These are phyloP conservation scores for Ailurus styani DNA, from an alignment of 2,113 vertebrate species.

Conservation along the genomic window DNA sequence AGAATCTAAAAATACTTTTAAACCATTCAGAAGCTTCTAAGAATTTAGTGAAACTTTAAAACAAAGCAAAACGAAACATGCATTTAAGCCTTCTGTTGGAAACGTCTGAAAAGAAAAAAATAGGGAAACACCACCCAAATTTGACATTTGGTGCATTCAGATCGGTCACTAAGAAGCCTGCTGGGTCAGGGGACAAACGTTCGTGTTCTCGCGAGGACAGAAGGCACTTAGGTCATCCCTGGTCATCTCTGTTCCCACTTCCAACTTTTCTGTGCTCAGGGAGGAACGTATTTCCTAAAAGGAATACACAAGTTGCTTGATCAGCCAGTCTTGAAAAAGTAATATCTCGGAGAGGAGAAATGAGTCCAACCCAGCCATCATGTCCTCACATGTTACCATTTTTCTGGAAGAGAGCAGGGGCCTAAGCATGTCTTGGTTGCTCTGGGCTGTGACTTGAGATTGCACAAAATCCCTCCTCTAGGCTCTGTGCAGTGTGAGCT, in stretches of 20 bases:
- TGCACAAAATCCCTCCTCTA: neutral
- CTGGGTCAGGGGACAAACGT: neutral
- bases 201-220: neutral
- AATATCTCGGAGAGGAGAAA: neutral
- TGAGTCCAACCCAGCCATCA: neutral
- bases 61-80: neutral
- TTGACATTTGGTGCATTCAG: neutral
- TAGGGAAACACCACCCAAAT: neutral
- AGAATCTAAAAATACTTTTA: neutral
- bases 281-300: neutral
- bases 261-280: neutral
- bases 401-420: neutral
- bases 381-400: neutral
- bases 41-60: slow-evolving; percentile 23
- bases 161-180: neutral
- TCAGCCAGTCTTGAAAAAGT: neutral
- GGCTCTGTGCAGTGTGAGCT: neutral
- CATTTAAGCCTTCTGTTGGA: neutral
- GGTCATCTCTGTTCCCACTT: neutral
- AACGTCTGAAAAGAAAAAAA: neutral
- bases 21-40: slow-evolving; percentile 5
- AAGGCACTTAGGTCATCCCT: neutral
- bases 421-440: rapidly evolving
- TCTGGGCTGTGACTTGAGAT: neutral
- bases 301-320: neutral